Evolutionary conservation across 2,797 vertebrate genomes (phyloP).

Genomic region (Pantherophis vulpinus): DNA sequence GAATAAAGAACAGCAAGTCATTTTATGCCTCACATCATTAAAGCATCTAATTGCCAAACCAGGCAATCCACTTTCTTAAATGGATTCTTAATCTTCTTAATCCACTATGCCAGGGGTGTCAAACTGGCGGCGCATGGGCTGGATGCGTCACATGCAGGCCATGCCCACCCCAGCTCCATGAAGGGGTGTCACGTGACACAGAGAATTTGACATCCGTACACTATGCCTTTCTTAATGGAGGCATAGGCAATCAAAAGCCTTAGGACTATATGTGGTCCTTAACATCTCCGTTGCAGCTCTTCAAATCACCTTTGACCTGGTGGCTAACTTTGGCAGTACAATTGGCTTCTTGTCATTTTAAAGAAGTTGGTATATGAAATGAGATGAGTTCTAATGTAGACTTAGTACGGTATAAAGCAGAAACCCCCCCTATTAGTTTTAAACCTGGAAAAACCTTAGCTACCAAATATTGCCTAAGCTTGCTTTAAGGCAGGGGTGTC

Average conservation of each 20-base stretch:
- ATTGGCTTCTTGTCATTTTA: neutral
- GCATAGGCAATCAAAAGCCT: neutral
- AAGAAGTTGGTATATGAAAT: neutral
- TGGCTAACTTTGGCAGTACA: neutral
- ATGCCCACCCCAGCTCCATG: no score
- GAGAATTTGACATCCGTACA: no score
- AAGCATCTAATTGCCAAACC: conserved; percentile 13
- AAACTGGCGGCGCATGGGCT: no score
- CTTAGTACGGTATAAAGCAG: neutral
- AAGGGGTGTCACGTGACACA: no score
- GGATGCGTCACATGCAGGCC: no score
- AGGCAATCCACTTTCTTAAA: neutral
- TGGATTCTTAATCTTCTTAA: neutral
- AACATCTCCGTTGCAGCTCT: neutral
- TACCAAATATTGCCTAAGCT: neutral
- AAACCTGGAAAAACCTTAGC: neutral
- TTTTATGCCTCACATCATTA: conserved; percentile 28
- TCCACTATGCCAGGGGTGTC: neutral
- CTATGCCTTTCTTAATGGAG: neutral
- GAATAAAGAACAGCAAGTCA: conserved; percentile 26
- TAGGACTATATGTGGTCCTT: neutral
- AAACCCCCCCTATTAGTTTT: neutral
- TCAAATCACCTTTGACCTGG: neutral
- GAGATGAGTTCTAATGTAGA: neutral
- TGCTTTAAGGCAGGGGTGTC: neutral